Evolutionary conservation across 2,797 vertebrate species (phyloP).

Genomic region (Halcyon badia): DNA sequence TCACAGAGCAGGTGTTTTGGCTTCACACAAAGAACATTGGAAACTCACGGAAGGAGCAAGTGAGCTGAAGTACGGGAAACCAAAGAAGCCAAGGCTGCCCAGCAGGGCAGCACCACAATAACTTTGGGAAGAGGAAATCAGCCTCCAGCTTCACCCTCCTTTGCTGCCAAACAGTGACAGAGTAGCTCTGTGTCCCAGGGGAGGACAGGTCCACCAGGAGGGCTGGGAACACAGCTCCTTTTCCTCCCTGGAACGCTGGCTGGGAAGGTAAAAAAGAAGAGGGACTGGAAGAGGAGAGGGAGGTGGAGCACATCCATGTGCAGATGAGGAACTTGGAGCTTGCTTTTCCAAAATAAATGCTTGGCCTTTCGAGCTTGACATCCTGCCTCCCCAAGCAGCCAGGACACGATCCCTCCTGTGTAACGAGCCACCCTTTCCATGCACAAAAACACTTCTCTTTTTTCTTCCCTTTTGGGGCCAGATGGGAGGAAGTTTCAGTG

Average conservation of each 20-base stretch:
- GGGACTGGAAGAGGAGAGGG: not conserved
- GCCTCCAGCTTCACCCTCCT: not conserved
- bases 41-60: not conserved
- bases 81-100: not conserved
- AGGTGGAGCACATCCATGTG: not conserved
- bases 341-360: not conserved
- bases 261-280: not conserved
- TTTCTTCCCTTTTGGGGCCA: not conserved
- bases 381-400: conserved; percentile 12
- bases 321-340: not conserved
- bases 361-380: not conserved
- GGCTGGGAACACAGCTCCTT: not conserved
- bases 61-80: not conserved
- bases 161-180: not conserved
- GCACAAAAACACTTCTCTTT: not conserved
- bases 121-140: not conserved
- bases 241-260: not conserved
- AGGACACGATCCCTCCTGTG: not conserved
- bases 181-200: not conserved
- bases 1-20: conserved; percentile 38
- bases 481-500: not conserved
- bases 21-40: not conserved
- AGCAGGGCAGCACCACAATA: not conserved
- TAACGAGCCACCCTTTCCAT: not conserved
- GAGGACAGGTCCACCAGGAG: not conserved